Base-by-base conservation (phyloP, 2,888 invertebrate genomes). In the Entomobrya proxima region DNA sequence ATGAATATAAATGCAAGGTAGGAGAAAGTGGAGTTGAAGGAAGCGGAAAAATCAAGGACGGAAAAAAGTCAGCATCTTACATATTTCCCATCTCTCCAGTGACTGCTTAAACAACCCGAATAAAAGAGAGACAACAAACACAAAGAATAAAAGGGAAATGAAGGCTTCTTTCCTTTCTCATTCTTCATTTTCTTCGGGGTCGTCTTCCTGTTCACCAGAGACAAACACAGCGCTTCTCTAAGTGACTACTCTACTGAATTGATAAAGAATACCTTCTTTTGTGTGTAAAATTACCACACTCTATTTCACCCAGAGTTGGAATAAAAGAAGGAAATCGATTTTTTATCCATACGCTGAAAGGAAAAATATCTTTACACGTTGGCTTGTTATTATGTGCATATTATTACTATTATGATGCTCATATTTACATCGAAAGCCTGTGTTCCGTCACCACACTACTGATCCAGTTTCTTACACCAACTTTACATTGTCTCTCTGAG, bases 1-100 rank as follows among this genome's bases (percentile, higher is more conserved):
- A 72, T 37, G 74, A 81, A 72, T 72, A 81, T 81, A 74, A 72
- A 58, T 81, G 81, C 58, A 55, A 64, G 32, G 37, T 47, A 50
- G 4, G 30, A 30, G 18, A 35, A 18, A 64, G 61, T 18, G n/a
- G n/a, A n/a, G n/a, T n/a, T n/a, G 40, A 80, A 82, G 74, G 50
- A 67, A 83, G 75, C 58, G 83, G 76, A 83, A 83, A 83, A 83
- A 83, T 83, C 83, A 83, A 83, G 83, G 83, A 83, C 83, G 83
- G 67, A 15, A 64, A 52, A 67, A 37, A 50, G 67, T 75, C 75
- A 72, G 58, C 52, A 24, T 35, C 82, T 40, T 40, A 18, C 5
- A 11, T n/a, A n/a, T n/a, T n/a, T 7, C 5, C 35, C 35, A 18
- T 13, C 6, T 15, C 61, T 67, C 47, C 50, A 47, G 21, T 44